Base-by-base conservation (phyloP, 2,113 vertebrate species). In the Plestiodon gilberti region DNA sequence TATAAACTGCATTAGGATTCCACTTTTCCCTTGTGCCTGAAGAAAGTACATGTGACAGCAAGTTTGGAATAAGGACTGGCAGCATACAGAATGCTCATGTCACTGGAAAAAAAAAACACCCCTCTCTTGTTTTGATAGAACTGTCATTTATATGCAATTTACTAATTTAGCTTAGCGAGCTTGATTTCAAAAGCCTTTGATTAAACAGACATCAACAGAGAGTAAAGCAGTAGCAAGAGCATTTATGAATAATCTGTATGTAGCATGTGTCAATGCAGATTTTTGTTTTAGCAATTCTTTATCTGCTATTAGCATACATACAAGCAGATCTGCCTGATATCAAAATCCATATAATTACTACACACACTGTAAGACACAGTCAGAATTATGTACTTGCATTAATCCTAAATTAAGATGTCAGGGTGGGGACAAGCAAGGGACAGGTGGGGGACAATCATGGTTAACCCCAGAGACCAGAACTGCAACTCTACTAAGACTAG, bases 261-360 rank as follows among this genome's bases (percentile, higher is more conserved):
- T n/a, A n/a, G 40, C n/a, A 52, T 74, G 70, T 14, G 22, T 88
- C 88, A 17, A 61, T 38, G 8, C 40, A 87, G 57, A 57, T 90
- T 88, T 90, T 87, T n/a, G n/a, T 59, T 35, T 93, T 88, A 78
- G 65, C 55, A 71, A 64, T 86, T 30, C 70, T 90, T 81, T 88
- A 40, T 35, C 85, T 81, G 22, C 35, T 88, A 59, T 70, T 83
- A 81, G 9, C 48, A 23, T 88, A 91, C 89, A 89, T 35, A 83
- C 76, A 71, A 35, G 70, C 6, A 89, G 80, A 87, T 83, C 10
- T 74, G 35, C 73, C 13, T 83, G 74, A 89, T 17, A 81, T 55
- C 6, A 62, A 28, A 59, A 74, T 38, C 20, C 15, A 55, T 78
- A 62, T 79, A 86, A 89, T 25, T 57, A 82, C 35, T 48, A 43